Percentiles rank a stretch among this genome's conserved stretches.
Evolutionary conservation across 2,113 vertebrate species (phyloP).

Genomic region (Suncus etruscus): DNA sequence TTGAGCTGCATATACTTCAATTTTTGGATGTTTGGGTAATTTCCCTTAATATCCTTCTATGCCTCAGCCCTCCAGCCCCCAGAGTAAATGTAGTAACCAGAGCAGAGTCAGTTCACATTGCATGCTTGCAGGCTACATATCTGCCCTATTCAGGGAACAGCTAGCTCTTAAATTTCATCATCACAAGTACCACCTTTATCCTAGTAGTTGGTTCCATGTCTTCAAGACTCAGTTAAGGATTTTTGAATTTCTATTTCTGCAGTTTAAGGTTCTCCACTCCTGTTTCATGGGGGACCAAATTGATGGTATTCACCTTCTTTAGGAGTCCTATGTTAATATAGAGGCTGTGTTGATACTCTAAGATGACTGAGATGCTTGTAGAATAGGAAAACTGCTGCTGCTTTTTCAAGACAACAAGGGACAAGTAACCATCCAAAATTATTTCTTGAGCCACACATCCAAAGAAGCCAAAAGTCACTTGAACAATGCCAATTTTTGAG

Average conservation of each 20-base stretch:
- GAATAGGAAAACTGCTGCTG: neutral
- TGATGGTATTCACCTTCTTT: neutral
- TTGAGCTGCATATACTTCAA: neutral
- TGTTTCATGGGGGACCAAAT: neutral
- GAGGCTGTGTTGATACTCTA: neutral
- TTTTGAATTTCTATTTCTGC: neutral
- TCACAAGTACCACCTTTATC: neutral
- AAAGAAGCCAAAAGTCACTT: neutral
- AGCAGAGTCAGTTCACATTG: neutral
- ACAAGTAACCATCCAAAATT: neutral
- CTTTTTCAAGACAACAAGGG: neutral
- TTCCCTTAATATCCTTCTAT: neutral
- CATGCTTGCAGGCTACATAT: neutral
- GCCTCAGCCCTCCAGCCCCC: no score
- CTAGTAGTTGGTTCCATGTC: neutral
- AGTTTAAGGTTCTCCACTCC: neutral
- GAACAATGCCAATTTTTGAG: no score
- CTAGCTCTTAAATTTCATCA: neutral
- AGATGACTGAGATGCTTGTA: conserved; percentile 2
- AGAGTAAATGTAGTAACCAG: neutral
- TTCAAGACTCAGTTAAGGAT: neutral
- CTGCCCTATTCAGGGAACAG: neutral
- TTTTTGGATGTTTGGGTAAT: neutral
- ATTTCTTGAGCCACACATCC: conserved; percentile 8
- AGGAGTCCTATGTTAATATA: neutral